Base-by-base conservation (phyloP, 2,797 vertebrate species). In the Pseudopleuronectes americanus region DNA sequence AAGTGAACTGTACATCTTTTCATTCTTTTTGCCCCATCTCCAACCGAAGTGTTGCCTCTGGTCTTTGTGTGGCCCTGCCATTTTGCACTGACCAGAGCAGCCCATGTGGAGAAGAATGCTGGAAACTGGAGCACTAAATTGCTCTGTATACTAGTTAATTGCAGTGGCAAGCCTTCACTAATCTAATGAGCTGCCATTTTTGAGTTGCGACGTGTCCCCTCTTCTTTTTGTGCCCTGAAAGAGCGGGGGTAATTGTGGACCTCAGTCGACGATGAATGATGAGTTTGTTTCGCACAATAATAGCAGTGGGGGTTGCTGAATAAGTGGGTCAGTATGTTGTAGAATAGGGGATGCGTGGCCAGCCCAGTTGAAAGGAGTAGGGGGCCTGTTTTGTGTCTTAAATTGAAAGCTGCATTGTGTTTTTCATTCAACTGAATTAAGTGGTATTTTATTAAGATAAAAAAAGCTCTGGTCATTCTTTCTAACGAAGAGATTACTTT, bases 261-360 rank as follows among this genome's bases (percentile, higher is more conserved):
- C 93, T 94, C 92, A 86, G 89, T 90, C 82, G 88, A 92, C 91
- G 90, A 96, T 95, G 94, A 96, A 96, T 95, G 94, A 94, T 93
- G 91, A 92, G 91, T 92, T 94, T 96, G 94, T 96, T 95, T 94
- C 92, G 83, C 89, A 90, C 91, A 93, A 94, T 93, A 95, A 94
- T 92, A 91, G 90, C 84, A 85, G 87, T 86, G 90, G 90, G 89
- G 89, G 86, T 93, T 92, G 79, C 77, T 88, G 78, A 91, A 78
- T 89, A 94, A 94, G 92, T 94, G 91, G 94, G 94, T 94, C 93
- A 93, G 91, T 90, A 72, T 92, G 91, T 87, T 90, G 87, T 48
- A 88, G 86, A 87, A 83, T 87, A 86, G 83, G 88, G 83, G 87
- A 74, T 86, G 84, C 66, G 64, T 71, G 70, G 85, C 83, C 77